Conservation (phyloP, 1,140 invertebrate species). For the Hydropsyche tenuis region DNA sequence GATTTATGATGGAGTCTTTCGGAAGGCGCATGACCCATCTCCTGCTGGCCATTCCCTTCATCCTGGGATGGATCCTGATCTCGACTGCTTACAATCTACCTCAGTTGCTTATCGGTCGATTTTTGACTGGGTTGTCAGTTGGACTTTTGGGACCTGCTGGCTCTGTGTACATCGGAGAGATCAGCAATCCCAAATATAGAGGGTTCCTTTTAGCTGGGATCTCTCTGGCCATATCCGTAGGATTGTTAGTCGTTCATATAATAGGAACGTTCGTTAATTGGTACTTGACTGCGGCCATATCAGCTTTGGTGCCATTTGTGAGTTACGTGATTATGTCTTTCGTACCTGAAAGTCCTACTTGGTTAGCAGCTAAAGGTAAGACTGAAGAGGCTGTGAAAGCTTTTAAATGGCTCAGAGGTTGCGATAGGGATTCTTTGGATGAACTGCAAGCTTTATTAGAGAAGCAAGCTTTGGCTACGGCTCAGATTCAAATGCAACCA, state of each 20-base stretch:
- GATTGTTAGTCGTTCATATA: slow-evolving; percentile 64
- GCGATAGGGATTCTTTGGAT: slow-evolving; percentile 57
- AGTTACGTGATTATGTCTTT: slow-evolving; percentile 60
- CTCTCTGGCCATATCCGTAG: slow-evolving; percentile 63
- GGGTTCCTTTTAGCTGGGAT: slow-evolving; percentile 65
- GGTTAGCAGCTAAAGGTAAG: slow-evolving; percentile 66
- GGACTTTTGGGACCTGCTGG: slow-evolving; percentile 62
- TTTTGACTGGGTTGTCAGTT: slow-evolving; percentile 69
- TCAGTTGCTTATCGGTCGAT: slow-evolving; percentile 68
- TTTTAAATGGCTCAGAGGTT: slow-evolving; percentile 64
- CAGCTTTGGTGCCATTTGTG: slow-evolving; percentile 61
- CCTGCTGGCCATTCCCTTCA: slow-evolving; percentile 66
- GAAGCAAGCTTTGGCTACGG: slow-evolving; percentile 53
- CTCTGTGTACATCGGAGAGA: slow-evolving; percentile 67
- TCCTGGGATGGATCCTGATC: slow-evolving; percentile 73
- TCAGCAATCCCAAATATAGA: slow-evolving; percentile 63
- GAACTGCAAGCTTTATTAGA: slow-evolving; percentile 61
- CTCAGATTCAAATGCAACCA: slow-evolving; percentile 53
- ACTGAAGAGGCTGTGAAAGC: slow-evolving; percentile 60
- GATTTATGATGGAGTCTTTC: slow-evolving; percentile 69
- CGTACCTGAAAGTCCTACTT: slow-evolving; percentile 76
- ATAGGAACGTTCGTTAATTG: slow-evolving; percentile 68
- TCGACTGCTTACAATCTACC: slow-evolving; percentile 60
- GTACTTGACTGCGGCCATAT: slow-evolving; percentile 65
- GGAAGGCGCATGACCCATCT: slow-evolving; percentile 70